These are phyloP conservation scores for human DNA, from an alignment of 2,113 vertebrate genomes.

Conservation along the genomic window DNA sequence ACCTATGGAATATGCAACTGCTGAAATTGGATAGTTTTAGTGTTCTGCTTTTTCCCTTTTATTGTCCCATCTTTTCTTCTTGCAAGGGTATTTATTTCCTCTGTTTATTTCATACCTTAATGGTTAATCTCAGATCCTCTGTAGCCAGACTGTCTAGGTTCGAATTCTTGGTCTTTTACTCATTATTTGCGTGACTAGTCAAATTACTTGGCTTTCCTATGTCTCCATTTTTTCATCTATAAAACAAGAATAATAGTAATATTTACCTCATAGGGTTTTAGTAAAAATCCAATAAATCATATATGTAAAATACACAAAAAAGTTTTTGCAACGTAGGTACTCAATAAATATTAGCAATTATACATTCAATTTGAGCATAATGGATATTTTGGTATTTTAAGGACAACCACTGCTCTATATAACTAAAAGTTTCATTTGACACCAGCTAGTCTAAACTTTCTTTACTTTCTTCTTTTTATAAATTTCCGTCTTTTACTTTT, in stretches of 20 bases:
- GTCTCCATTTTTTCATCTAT: background rate
- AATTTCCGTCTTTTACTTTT: background rate
- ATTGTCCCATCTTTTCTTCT: background rate
- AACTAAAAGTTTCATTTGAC: constrained; percentile 17
- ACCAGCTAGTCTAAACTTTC: background rate
- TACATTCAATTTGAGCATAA: background rate
- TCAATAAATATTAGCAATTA: background rate
- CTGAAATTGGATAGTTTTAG: background rate
- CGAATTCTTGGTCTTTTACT: background rate
- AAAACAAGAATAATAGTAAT: background rate
- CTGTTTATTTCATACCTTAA: background rate
- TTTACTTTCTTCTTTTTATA: background rate
- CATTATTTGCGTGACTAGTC: background rate
- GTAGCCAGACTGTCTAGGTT: background rate
- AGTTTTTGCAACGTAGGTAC: background rate
- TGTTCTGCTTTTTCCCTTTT: background rate
- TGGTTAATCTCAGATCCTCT: background rate
- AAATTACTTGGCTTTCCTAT: background rate
- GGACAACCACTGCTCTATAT: background rate
- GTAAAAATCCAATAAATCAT: background rate
- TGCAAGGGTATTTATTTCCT: background rate
- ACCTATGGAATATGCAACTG: background rate
- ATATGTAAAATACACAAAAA: background rate
- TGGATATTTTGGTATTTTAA: background rate
- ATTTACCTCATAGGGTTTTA: background rate